Base-by-base conservation (phyloP, 92 coral and sea anemone species). In the Muricea muricata region DNA sequence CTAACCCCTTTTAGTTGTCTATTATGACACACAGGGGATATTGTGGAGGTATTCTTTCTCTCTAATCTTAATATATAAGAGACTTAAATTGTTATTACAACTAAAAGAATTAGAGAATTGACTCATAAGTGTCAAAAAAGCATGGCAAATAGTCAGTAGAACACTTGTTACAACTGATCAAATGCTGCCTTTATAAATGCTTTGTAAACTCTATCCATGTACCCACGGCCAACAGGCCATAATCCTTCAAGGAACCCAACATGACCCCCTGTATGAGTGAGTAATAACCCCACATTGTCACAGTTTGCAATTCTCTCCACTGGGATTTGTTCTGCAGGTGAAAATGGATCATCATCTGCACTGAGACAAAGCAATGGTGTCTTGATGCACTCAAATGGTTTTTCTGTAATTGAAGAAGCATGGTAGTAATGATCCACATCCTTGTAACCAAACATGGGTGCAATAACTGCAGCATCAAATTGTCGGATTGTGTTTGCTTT, bases 341-440 rank as follows among this genome's bases (percentile, higher is more conserved):
- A 93, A 84, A 94, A 94, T 2, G 98, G 98, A 32, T 94, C 98
- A 77, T 94, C 98, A 18, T 89, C 98, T 35, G 98, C 93, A 78
- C 78, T 81, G 20, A 94, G 90, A 54, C 95, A 91, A 55, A 94
- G 84, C 52, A 94, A 67, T 20, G 98, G 98, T 13, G 92, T 84
- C 75, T 78, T 89, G 15, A 94, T 91, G 42, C 34, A 60, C 47
- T 93, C 89, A 21, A 94, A 72, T 11, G 94, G 97, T 45, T 94
- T 94, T 6, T 80, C 75, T 65, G 89, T 92, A 24, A 93, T 89
- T n/a, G 91, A 82, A 32, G 97, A 94, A 0, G 94, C 97, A n/a
- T 88, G 39, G 70, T 94, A 94, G 70, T 94, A 94, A 23, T 93
- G 93, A 69, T 90, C 84, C 21, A 92, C 66, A 79, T 93, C 87